phyloP scores from a whole-genome alignment of 1,140 invertebrate genomes.

The Papilio dardanus region DNA sequence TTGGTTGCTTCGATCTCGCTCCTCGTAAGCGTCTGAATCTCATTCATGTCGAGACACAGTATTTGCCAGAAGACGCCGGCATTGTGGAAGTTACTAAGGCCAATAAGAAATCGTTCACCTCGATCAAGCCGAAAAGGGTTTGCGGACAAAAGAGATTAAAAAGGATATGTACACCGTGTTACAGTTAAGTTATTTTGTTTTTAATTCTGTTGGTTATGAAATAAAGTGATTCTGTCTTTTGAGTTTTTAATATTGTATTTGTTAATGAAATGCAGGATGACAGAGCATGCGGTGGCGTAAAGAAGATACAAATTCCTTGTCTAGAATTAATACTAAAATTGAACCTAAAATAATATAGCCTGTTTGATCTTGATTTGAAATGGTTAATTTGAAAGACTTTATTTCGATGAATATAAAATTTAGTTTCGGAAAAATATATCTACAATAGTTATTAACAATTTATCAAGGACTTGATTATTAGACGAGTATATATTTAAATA shows the following conservation, averaged over 20 bases:
- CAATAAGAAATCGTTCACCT: slow-evolving; percentile 56
- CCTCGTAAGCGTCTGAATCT: slow-evolving; percentile 64
- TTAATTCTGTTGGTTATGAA: slow-evolving; percentile 14
- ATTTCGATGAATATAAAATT: no score
- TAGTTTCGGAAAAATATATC: no score
- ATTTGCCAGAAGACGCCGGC: slow-evolving; percentile 67
- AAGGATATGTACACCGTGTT: slow-evolving; percentile 48
- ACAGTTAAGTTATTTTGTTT: slow-evolving; percentile 35
- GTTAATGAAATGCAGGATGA: no score
- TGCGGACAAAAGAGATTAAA: slow-evolving; percentile 40
- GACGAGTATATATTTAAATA: no score
- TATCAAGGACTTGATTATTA: no score
- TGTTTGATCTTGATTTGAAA: no score
- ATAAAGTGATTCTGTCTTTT: neutral
- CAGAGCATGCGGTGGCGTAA: no score
- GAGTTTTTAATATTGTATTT: neutral
- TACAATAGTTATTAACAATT: no score
- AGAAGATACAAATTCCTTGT: no score
- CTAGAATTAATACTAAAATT: no score
- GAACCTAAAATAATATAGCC: no score
- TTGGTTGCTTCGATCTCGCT: slow-evolving; percentile 74
- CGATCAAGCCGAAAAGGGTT: slow-evolving; percentile 54
- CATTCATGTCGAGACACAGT: slow-evolving; percentile 76
- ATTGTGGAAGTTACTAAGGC: slow-evolving; percentile 56
- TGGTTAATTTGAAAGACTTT: no score